These are phyloP conservation scores for Molorchus minor DNA, from an alignment of 2,888 invertebrate genomes.

Conservation along the genomic window DNA sequence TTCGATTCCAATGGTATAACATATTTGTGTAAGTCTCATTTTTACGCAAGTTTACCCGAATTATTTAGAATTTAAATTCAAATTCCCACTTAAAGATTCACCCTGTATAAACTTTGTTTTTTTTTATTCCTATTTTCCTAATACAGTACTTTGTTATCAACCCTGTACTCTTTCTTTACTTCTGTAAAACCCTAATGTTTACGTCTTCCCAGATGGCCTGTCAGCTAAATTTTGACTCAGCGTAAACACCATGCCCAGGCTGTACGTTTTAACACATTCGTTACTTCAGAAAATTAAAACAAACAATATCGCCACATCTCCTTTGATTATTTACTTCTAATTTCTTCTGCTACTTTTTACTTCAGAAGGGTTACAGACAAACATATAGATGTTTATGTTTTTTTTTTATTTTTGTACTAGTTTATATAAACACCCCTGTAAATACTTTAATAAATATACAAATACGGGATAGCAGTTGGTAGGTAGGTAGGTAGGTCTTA, in stretches of 20 bases:
- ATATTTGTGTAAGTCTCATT: too few relatives aligned
- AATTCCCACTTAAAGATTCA: too few relatives aligned
- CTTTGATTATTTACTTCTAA: constrained; percentile 8
- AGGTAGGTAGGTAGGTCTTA: too few relatives aligned
- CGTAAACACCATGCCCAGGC: constrained; percentile 3
- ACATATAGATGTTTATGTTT: constrained; percentile 9
- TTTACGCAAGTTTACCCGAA: too few relatives aligned
- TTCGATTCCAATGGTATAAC: too few relatives aligned
- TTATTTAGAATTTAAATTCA: too few relatives aligned
- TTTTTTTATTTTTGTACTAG: neutral
- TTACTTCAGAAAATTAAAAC: constrained; percentile 6
- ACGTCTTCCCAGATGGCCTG: neutral
- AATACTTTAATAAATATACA: too few relatives aligned
- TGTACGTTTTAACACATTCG: constrained; percentile 1
- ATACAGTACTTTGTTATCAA: too few relatives aligned
- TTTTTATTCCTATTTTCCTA: neutral
- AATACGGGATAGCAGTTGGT: too few relatives aligned
- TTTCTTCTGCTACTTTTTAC: neutral
- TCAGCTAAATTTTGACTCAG: neutral
- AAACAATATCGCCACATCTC: constrained; percentile 2
- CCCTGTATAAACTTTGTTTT: neutral
- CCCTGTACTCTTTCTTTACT: too few relatives aligned
- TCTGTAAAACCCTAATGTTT: too few relatives aligned
- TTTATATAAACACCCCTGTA: neutral
- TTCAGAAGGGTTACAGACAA: neutral